These are phyloP conservation scores for Mythimna vitellina DNA, from an alignment of 2,888 invertebrate genomes.

Conservation along the genomic window DNA sequence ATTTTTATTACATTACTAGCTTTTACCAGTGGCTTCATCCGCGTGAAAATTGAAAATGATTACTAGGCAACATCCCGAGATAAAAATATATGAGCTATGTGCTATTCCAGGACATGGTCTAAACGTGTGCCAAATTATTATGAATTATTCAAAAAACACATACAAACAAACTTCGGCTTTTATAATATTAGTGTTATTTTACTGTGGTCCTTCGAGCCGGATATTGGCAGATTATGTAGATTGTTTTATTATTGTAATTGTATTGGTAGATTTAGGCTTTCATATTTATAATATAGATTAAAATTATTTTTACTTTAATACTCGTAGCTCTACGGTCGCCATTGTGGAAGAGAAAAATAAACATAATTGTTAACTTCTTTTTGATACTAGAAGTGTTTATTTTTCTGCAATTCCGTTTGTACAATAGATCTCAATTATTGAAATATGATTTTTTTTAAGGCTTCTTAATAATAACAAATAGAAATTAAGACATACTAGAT, in stretches of 20 bases:
- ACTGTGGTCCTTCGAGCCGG: constrained; percentile 7
- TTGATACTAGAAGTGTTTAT: background rate
- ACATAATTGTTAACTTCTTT: background rate
- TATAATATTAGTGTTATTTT: background rate
- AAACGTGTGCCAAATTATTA: too few relatives aligned
- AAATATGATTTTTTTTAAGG: background rate
- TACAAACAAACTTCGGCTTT: too few relatives aligned
- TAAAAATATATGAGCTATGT: too few relatives aligned
- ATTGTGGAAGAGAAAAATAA: background rate
- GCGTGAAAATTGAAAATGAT: too few relatives aligned
- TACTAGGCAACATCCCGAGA: too few relatives aligned
- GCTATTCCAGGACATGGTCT: too few relatives aligned
- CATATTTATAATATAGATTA: too few relatives aligned
- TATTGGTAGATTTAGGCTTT: background rate
- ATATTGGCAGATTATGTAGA: background rate
- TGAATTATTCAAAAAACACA: too few relatives aligned
- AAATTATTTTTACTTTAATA: too few relatives aligned
- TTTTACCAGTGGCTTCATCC: too few relatives aligned
- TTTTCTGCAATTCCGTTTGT: background rate
- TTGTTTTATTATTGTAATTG: background rate
- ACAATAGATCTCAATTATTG: background rate
- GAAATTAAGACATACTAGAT: background rate
- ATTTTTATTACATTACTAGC: background rate
- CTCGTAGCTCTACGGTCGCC: background rate
- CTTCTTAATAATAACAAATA: too few relatives aligned